These are phyloP conservation scores for Montipora foliosa DNA, from an alignment of 64 coral and sea anemone genomes.

Conservation along the genomic window DNA sequence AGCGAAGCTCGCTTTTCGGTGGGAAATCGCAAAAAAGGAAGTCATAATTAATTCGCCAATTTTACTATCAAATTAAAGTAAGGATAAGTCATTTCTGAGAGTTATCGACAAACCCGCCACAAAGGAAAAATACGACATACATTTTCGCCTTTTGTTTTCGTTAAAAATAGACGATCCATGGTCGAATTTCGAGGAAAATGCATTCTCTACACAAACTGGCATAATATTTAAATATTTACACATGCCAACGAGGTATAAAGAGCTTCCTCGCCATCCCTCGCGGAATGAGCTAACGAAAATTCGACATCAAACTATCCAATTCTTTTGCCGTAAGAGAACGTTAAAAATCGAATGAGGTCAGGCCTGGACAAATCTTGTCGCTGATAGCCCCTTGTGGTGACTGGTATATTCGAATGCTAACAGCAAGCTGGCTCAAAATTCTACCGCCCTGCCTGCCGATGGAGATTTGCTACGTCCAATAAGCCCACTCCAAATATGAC, in stretches of 20 bases:
- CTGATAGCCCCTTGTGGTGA: slow-evolving; percentile 10
- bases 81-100: neutral
- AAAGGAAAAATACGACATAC: neutral
- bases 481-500: slow-evolving; percentile 1
- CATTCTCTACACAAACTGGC: slow-evolving; percentile 66
- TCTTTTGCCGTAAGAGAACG: neutral
- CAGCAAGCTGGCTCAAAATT: slow-evolving; percentile 56
- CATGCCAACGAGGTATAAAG: slow-evolving; percentile 75
- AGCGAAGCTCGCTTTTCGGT: slow-evolving; percentile 5
- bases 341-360: slow-evolving; percentile 12
- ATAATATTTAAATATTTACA: slow-evolving; percentile 99
- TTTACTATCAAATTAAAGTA: slow-evolving; percentile 45
- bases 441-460: slow-evolving; percentile 39
- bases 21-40: slow-evolving; percentile 7
- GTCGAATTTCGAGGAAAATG: slow-evolving; percentile 28
- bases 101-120: neutral
- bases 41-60: slow-evolving; percentile 41
- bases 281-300: neutral
- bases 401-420: slow-evolving; percentile 50
- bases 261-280: slow-evolving; percentile 70
- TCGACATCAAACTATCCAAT: neutral
- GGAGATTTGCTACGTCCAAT: neutral
- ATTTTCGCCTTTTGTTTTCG: slow-evolving; percentile 19
- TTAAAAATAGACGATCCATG: slow-evolving; percentile 4
- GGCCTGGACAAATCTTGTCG: neutral